Evolutionary conservation across 2,113 vertebrate genomes (phyloP).

Genomic region (Sialia sialis): DNA sequence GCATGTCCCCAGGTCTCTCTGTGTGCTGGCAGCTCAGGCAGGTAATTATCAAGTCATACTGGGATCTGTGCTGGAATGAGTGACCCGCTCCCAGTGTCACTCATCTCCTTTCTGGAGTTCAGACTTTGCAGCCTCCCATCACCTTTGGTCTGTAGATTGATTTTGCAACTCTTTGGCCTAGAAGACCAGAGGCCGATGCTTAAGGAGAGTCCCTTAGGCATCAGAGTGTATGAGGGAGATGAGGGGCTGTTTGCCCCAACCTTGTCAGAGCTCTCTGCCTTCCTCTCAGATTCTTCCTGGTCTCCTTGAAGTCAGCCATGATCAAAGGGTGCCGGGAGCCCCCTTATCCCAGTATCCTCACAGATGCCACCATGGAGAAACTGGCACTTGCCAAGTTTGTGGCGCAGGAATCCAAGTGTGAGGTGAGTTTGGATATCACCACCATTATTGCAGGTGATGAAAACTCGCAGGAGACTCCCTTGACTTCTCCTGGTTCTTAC

Average conservation of each 20-base stretch:
- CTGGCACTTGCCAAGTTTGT: conserved; percentile 93
- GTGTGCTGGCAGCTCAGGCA: not conserved
- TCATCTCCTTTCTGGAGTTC: not conserved
- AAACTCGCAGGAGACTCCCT: fast-evolving
- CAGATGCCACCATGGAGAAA: conserved; percentile 96
- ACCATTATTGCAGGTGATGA: fast-evolving
- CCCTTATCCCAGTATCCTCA: conserved; percentile 89
- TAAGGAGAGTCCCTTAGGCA: not conserved
- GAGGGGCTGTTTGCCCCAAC: not conserved
- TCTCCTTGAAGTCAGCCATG: conserved; percentile 89
- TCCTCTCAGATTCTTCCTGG: conserved; percentile 84
- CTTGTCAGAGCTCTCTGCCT: not conserved
- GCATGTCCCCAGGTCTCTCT: not conserved
- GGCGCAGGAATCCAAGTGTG: conserved; percentile 90
- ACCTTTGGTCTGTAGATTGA: not conserved
- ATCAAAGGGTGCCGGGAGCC: conserved; percentile 91
- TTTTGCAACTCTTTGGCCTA: not conserved
- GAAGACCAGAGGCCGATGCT: fast-evolving
- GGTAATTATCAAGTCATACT: not conserved
- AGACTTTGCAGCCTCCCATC: not conserved
- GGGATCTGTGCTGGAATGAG: not conserved
- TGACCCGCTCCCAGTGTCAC: not conserved
- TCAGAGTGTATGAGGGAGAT: fast-evolving
- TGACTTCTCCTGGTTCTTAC: not conserved
- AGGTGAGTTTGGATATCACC: conserved; percentile 66